Evolutionary conservation across 2,113 vertebrate genomes (phyloP), one percentile per base, ranked within the genome.

Genomic region (Semnornis frantzii): DNA sequence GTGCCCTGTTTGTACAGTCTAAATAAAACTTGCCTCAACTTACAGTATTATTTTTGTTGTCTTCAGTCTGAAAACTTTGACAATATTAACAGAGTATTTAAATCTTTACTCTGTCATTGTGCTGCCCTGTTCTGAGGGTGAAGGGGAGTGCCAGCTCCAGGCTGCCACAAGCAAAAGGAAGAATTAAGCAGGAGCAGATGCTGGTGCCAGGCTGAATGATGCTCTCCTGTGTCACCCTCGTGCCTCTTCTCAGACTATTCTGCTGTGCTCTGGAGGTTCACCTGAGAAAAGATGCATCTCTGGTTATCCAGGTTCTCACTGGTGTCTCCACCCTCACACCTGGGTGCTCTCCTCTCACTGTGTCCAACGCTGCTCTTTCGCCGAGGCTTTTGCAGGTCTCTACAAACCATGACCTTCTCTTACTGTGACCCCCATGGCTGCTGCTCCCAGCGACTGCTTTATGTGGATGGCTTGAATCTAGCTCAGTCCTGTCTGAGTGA

Each of bases 1-100:
- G 37, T 28, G 89, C 93, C 96, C 97, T 97, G 84, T 98, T 97
- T 98, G 97, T 98, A 97, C 95, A 93, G 96, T 96, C 97, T 97
- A 97, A 99, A 99, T 99, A 99, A 99, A 99, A 98, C 97, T 97
- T 98, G 98, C 97, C 97, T 98, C 98, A 97, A 98, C 98, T 97
- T 96, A 97, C 97, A 97, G 98, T 97, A 97, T 78, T 44, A 48
- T 82, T 94, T 90, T 94, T 89, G 96, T 97, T 42, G 83, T 88
- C 25, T 95, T 95, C 87, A 91, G 80, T 84, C 93, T 88, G 89
- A 65, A 37, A 91, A 64, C 75, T 85, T 68, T 23, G 33, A 19
- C 1, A 1, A 1, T 39, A 48, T 9, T 37, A 92, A 37, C 88
- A 79, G 76, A 66, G 71, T 14, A 13, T 64, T 58, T 24, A 55